Evolutionary conservation across 23 tunicate species (phyloP).

Genomic region (Ciona savignyi): DNA sequence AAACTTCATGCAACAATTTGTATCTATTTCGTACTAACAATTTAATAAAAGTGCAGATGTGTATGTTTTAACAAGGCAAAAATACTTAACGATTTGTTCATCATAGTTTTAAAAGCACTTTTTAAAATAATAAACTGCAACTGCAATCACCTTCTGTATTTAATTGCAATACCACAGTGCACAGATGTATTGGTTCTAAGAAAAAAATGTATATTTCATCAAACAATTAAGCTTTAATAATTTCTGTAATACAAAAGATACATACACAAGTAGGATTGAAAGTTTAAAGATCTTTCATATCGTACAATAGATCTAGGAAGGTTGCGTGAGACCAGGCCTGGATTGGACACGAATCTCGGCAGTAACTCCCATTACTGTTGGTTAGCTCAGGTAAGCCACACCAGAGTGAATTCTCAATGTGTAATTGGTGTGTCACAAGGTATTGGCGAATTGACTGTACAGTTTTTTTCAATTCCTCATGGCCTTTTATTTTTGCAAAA

Average conservation of each 20-base stretch:
- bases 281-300: slow-evolving; percentile 29
- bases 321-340: slow-evolving; percentile 99
- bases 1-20: no score
- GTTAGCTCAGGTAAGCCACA: slow-evolving; percentile 94
- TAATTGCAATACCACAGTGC: not conserved
- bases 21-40: no score
- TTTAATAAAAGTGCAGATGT: no score
- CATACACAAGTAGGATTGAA: no score
- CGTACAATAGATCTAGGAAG: slow-evolving; percentile 62
- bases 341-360: slow-evolving; percentile 93
- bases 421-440: slow-evolving; percentile 59
- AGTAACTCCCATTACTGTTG: slow-evolving; percentile 59
- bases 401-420: slow-evolving; percentile 78
- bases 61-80: no score
- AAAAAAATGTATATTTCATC: not conserved
- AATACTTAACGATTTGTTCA: no score
- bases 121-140: no score
- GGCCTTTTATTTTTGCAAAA: slow-evolving; percentile 46
- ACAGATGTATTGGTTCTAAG: not conserved
- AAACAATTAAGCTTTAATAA: no score
- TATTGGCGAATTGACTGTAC: slow-evolving; percentile 44
- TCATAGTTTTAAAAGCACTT: no score
- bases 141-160: no score
- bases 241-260: no score
- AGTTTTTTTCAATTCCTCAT: slow-evolving; percentile 48